Conservation (phyloP, 2,888 invertebrate genomes). For the Teinopalpus imperialis region DNA sequence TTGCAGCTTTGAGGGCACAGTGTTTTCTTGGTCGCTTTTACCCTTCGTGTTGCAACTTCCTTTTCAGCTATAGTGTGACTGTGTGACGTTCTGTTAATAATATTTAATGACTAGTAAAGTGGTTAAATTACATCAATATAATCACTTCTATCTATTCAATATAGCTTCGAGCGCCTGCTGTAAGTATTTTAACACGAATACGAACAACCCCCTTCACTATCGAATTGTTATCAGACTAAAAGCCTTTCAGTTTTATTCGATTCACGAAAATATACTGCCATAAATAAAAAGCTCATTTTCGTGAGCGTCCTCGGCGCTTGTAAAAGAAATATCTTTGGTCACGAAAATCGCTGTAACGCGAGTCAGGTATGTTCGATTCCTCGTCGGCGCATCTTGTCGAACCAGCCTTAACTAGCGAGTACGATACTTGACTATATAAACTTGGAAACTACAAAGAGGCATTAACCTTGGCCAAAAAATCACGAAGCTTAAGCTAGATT, state of each 20-base stretch:
- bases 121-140: no score
- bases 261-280: conserved; percentile 51
- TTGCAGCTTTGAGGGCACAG: no score
- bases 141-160: no score
- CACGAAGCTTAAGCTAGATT: conserved; percentile 20
- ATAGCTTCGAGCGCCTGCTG: no score
- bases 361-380: conserved; percentile 63
- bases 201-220: no score
- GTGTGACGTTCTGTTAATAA: no score
- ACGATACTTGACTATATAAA: conserved; percentile 30
- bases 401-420: conserved; percentile 63
- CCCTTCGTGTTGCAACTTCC: no score
- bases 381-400: conserved; percentile 63
- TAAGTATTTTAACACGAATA: no score
- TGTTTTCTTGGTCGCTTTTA: no score
- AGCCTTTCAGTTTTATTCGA: conserved; percentile 42
- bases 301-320: conserved; percentile 59
- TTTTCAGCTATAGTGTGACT: no score
- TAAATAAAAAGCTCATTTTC: conserved; percentile 67
- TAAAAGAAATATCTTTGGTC: conserved; percentile 67
- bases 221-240: no score
- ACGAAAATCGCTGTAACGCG: conserved; percentile 64
- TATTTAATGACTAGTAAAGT: no score
- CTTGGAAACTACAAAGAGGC: conserved; percentile 25
- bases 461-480: conserved; percentile 22